phyloP scores from a whole-genome alignment of 2,113 vertebrate species.

The Meriones unguiculatus region DNA sequence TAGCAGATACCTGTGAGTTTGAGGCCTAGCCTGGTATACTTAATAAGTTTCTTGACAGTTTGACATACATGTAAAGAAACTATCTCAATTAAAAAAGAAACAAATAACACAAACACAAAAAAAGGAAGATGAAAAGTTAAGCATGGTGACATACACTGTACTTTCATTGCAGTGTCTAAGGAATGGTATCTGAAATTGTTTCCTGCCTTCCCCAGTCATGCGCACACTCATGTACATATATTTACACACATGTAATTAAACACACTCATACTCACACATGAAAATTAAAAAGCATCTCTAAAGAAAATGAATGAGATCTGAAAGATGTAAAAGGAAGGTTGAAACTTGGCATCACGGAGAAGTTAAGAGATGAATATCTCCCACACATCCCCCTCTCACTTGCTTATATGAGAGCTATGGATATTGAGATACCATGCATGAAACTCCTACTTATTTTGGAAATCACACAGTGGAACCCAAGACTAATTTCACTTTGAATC shows the following conservation, averaged over 20 bases:
- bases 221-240: background rate
- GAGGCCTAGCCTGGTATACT: background rate
- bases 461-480: background rate
- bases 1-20: background rate
- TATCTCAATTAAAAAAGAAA: background rate
- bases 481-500: constrained; percentile 50
- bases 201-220: too few relatives aligned
- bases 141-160: background rate
- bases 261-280: background rate
- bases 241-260: background rate
- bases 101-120: background rate
- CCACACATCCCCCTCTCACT: background rate
- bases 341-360: background rate
- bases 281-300: background rate
- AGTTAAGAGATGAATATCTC: background rate
- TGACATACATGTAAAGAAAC: background rate
- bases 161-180: background rate
- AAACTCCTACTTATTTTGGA: background rate
- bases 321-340: background rate
- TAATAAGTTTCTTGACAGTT: background rate
- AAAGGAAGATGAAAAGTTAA: background rate
- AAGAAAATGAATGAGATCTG: background rate
- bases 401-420: background rate
- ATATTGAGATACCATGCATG: background rate
- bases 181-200: background rate